Conservation (phyloP, 2,888 invertebrate species). For the Dryococelus australis region DNA sequence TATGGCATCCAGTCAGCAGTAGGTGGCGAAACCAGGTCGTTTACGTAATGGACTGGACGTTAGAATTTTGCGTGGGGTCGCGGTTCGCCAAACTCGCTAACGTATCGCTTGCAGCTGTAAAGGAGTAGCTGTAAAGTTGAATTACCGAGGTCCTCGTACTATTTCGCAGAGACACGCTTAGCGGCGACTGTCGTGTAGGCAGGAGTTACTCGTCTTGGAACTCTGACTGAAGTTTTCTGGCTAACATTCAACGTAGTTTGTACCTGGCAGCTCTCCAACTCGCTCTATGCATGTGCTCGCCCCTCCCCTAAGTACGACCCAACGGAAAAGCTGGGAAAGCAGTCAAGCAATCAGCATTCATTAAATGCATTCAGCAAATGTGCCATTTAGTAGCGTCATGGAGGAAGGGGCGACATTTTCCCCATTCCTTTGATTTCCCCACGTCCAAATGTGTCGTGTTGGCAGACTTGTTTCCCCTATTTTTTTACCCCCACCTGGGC, state of each 20-base stretch:
- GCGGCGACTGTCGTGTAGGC: not conserved
- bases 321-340: not conserved
- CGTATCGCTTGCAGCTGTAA: too few species aligned
- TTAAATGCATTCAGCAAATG: not conserved
- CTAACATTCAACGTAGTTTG: not conserved
- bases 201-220: not conserved
- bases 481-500: not conserved
- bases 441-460: not conserved
- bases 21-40: too few species aligned
- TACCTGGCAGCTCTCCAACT: not conserved
- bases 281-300: not conserved
- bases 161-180: not conserved
- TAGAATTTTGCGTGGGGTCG: too few species aligned
- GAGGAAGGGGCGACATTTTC: not conserved
- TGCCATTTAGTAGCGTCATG: not conserved
- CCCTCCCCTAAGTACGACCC: not conserved
- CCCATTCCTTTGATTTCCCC: not conserved
- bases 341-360: not conserved
- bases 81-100: too few species aligned
- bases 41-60: too few species aligned
- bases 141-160: not conserved
- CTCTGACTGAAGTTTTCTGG: not conserved
- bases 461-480: not conserved
- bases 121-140: too few species aligned
- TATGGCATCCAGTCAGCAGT: too few species aligned